Conservation (phyloP, 2,113 vertebrate species). For the Cranoglanis bouderius region DNA sequence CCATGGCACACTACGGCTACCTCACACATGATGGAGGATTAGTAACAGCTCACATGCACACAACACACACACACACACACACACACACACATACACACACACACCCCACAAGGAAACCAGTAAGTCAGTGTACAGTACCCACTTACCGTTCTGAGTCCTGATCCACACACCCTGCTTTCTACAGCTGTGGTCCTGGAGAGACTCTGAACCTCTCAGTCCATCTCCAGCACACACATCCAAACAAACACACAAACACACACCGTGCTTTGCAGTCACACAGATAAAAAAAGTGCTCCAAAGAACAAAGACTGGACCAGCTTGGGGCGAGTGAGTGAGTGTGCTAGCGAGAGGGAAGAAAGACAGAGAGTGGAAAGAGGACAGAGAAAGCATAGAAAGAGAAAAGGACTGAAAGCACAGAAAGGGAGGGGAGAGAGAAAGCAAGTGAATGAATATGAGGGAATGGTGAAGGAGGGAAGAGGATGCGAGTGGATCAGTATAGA, state of each 20-base stretch:
- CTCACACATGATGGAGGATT: constrained; percentile 15
- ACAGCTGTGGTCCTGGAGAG: constrained; percentile 4
- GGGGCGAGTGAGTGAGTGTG: constrained; percentile 18
- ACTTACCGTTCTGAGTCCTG: constrained; percentile 34
- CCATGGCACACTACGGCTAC: background rate
- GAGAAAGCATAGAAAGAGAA: constrained; percentile 13
- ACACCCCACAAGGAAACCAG: background rate
- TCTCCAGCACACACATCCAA: constrained; percentile 12
- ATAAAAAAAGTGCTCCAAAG: constrained; percentile 33
- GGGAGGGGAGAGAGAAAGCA: background rate
- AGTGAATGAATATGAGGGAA: constrained; percentile 34
- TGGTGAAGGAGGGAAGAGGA: constrained; percentile 36
- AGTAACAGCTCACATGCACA: constrained; percentile 4
- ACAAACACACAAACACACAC: constrained; percentile 7
- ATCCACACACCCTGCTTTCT: constrained; percentile 22
- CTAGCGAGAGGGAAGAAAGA: background rate
- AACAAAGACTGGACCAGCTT: constrained; percentile 33
- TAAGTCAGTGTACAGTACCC: background rate
- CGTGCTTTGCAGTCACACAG: constrained; percentile 11
- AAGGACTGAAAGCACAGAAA: background rate
- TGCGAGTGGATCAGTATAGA: constrained; percentile 34
- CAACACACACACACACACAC: constrained; percentile 25
- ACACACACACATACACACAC: background rate
- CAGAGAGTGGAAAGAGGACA: background rate
- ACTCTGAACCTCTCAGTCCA: constrained; percentile 14